Base-by-base conservation (phyloP, 2,888 invertebrate species). In the Poecilus cupreus region DNA sequence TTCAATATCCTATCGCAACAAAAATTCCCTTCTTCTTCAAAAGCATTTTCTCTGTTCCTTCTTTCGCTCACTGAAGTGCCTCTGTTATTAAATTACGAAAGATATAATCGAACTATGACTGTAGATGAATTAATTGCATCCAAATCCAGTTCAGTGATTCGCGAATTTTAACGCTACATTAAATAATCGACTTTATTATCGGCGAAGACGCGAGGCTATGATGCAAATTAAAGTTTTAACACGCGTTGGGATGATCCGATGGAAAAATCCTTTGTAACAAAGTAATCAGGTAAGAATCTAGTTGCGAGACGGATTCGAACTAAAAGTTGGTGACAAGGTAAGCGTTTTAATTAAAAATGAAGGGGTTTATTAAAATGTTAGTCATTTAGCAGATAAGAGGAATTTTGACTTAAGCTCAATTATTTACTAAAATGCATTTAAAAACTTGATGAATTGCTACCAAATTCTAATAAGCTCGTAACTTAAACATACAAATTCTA, bases 61-160 rank as follows among this genome's bases (percentile, higher is more conserved):
- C 13, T 5, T 10, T 13, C 3, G 43, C 43, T 32, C 32, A 32
- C 32, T 32, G 32, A 8, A n/a, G n/a, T n/a, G n/a, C n/a, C n/a
- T n/a, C 13, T 43, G 10, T 43, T 43, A 43, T 43, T 43, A 43
- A 43, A 43, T 43, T 43, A n/a, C 43, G 43, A 43, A 43, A 43
- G 11, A 43, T 43, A n/a, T 43, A 43, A 60, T 26, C 60, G 60
- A 49, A 51, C 24, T 49, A 75, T 75, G 74, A 75, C 13, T 75
- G 74, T 75, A 75, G 74, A 75, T 51, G 74, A 75, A 75, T 75
- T 75, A 75, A 75, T 75, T 75, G 74, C 74, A 16, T 46, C 13
- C 18, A 51, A 49, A 51, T 51, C 22, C 74, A 11, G 51, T 13
- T 32, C 74, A 75, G 24, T 75, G 74, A 49, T 49, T 75, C 32